Evolutionary conservation across 2,113 vertebrate species (phyloP), one percentile per base, ranked within the genome.

Genomic region (Scomber japonicus): DNA sequence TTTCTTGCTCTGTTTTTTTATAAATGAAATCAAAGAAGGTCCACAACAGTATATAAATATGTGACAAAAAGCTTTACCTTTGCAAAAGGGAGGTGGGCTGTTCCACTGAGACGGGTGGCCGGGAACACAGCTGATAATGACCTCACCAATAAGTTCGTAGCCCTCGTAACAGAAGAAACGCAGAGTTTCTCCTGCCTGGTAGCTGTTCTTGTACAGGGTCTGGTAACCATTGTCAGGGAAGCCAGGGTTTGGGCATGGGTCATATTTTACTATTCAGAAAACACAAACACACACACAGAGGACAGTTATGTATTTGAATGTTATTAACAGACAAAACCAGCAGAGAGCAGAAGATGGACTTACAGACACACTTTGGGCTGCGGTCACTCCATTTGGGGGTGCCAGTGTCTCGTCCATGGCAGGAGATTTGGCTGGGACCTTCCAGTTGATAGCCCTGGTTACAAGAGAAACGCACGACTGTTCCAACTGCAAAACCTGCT

Each of bases 111-210:
- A 97, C 4, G 97, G 97, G 83, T 97, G 97, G 11, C 97, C 97
- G 0, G 97, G 96, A 54, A 97, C 92, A 70, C 97, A 98, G 87
- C 92, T 97, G 87, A 98, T 97, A 45, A 97, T 97, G 78, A 97
- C 97, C 84, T 98, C 97, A 0, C 97, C 97, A 1, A 97, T 96
- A 11, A 98, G 96, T 87, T 98, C 96, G 4, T 97, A 98, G 57
- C 97, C 97, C 84, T 98, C 97, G 0, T 97, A 97, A 86, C 97
- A 98, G 94, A 97, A 98, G 92, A 98, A 98, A 11, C 96, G 95
- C 83, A 98, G 94, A 3, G 96, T 96, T 88, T 98, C 97, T 19
- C 97, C 97, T 0, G 97, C 96, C 90, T 97, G 97, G 94, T 98
- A 98, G 83, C 95, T 97, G 81, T 97, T 97, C 86, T 98, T 98